These are phyloP conservation scores for Rhinolophus sinicus DNA, from an alignment of 2,113 vertebrate species.

Conservation along the genomic window DNA sequence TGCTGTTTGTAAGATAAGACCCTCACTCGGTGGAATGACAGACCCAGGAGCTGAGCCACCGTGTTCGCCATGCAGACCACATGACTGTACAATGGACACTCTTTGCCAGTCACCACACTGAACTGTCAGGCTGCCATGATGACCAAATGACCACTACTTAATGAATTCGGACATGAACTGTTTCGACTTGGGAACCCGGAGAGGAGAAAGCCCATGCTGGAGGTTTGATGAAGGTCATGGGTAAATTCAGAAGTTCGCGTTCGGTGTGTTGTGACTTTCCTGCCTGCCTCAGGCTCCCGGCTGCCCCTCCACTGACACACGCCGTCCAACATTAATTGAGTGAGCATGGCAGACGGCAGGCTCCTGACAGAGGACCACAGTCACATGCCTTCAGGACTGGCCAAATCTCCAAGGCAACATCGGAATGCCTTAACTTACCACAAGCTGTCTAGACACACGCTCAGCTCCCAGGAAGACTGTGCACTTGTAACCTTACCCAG, in stretches of 20 bases:
- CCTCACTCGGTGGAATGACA: background rate
- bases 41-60: background rate
- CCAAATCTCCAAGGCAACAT: background rate
- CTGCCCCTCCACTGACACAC: no score
- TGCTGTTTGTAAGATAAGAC: background rate
- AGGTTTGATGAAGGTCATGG: background rate
- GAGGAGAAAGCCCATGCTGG: background rate
- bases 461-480: background rate
- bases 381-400: background rate
- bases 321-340: background rate
- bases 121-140: background rate
- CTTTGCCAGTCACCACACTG: background rate
- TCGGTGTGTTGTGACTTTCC: background rate
- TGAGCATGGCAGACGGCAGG: background rate
- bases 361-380: background rate
- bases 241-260: background rate
- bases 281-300: no score
- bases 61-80: background rate
- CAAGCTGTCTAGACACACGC: background rate
- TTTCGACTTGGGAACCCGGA: accelerated
- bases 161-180: background rate
- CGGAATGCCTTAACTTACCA: background rate
- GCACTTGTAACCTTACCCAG: background rate
- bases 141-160: background rate
- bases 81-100: background rate